Base-by-base conservation (phyloP, 2,797 vertebrate species). In the Brachymystax lenok region DNA sequence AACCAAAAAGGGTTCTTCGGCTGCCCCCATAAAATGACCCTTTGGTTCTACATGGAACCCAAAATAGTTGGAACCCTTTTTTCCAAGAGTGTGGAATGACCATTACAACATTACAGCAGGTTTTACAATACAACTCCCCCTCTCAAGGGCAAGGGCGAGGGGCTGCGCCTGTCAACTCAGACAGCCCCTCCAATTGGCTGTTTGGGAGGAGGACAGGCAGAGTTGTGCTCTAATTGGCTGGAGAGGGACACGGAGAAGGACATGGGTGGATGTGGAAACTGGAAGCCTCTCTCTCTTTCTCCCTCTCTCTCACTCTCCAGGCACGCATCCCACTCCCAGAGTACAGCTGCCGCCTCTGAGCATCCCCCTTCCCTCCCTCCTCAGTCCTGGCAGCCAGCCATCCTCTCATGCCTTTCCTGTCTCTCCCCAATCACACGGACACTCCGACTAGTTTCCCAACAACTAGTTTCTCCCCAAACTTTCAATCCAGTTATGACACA, bases 331-430 rank as follows among this genome's bases (percentile, higher is more conserved):
- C 76, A 54, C 81, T 81, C 72, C 30, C 61, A 40, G 66, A 35
- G 35, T 74, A 75, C 85, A 83, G 81, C 83, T 86, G 83, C 76
- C 81, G 50, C 75, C 19, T 51, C 63, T 73, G 66, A 77, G 77
- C 63, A 13, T 54, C 46, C 69, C 40, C 17, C 14, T 16, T 56
- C 35, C 51, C 35, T 21, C 71, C 40, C 76, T 69, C 74, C 35
- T 50, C n/a, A 4, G 5, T 14, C 17, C 71, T 82, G 81, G 77
- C 81, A 69, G 50, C 21, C 16, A 7, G 79, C 80, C 83, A 79
- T 77, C 67, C 77, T 35, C 75, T 82, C 75, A 67, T 68, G 71
- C 8, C 74, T 69, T 77, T 83, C 75, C 82, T 74, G 77, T 81
- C 64, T 77, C 77, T 59, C 50, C 16, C n/a, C 59, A 6, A 33